These are phyloP conservation scores for Platycnemis pennipes DNA, from an alignment of 2,888 invertebrate species.

Conservation along the genomic window DNA sequence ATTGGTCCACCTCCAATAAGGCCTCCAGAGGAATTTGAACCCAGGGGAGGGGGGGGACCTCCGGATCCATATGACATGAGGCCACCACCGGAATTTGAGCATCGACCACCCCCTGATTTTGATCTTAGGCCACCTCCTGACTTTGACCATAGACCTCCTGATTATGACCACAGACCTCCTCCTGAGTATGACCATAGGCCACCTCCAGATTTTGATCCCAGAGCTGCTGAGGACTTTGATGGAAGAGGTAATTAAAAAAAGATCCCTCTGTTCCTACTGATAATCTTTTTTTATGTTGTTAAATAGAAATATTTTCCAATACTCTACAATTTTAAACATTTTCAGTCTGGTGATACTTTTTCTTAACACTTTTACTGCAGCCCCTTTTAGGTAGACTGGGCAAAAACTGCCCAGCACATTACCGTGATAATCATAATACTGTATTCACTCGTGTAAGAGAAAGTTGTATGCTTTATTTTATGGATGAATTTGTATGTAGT, in stretches of 20 bases:
- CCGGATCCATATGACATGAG: constrained; percentile 61
- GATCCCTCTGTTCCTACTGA: not conserved
- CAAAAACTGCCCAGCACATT: no score
- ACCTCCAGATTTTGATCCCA: constrained; percentile 53
- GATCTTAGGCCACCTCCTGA: constrained; percentile 50
- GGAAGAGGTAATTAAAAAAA: constrained; percentile 56
- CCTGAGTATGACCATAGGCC: constrained; percentile 51
- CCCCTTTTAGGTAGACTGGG: no score
- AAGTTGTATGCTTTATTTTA: no score
- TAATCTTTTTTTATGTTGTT: no score
- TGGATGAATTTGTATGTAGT: no score
- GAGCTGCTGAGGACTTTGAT: constrained; percentile 53
- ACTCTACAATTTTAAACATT: no score
- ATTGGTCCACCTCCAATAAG: constrained; percentile 52
- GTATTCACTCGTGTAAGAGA: no score
- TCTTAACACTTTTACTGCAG: no score
- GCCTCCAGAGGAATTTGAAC: constrained; percentile 54
- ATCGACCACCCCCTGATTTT: constrained; percentile 50
- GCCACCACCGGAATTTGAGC: constrained; percentile 49
- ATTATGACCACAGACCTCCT: constrained; percentile 53
- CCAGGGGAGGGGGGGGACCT: not conserved
- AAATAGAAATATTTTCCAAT: no score
- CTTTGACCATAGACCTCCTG: constrained; percentile 52
- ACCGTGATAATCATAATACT: no score
- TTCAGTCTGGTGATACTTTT: no score